A percentile compares a stretch with the other conserved stretches of the same genome.
These are phyloP conservation scores for Drosophila kanekoi DNA, from an alignment of 2,888 invertebrate species.

Conservation along the genomic window DNA sequence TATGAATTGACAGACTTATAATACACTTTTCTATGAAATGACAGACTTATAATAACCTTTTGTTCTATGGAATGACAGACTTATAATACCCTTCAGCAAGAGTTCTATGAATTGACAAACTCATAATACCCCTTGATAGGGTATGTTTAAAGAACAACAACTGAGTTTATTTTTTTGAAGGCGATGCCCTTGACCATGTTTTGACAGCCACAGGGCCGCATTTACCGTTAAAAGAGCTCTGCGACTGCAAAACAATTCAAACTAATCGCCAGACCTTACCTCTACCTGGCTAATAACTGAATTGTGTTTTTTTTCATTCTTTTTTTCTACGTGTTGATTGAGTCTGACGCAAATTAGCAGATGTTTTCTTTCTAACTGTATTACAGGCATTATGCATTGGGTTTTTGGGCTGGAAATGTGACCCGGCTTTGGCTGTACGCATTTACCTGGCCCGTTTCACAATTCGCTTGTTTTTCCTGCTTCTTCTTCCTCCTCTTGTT, in stretches of 20 bases:
- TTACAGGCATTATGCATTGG: conserved; percentile 5
- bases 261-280: neutral
- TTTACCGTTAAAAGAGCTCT: conserved; percentile 51
- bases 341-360: conserved; percentile 34
- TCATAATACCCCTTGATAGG: neutral
- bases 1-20: no score
- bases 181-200: conserved; percentile 71
- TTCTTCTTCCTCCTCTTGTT: neutral
- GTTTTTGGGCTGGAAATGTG: conserved; percentile 24
- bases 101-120: neutral
- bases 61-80: no score
- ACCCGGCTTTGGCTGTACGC: conserved; percentile 22
- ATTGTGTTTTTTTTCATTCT: neutral
- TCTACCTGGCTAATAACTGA: conserved; percentile 47
- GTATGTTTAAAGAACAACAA: neutral
- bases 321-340: conserved; percentile 18
- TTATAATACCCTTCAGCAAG: no score
- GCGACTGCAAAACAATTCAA: conserved; percentile 19
- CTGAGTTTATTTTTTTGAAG: conserved; percentile 8
- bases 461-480: conserved; percentile 46
- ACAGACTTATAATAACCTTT: neutral
- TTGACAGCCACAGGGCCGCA: conserved; percentile 43
- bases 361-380: conserved; percentile 28
- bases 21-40: no score
- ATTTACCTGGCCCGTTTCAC: conserved; percentile 51